Conservation (phyloP, 2,888 invertebrate genomes). For the Rhamphomyia laevipes region DNA sequence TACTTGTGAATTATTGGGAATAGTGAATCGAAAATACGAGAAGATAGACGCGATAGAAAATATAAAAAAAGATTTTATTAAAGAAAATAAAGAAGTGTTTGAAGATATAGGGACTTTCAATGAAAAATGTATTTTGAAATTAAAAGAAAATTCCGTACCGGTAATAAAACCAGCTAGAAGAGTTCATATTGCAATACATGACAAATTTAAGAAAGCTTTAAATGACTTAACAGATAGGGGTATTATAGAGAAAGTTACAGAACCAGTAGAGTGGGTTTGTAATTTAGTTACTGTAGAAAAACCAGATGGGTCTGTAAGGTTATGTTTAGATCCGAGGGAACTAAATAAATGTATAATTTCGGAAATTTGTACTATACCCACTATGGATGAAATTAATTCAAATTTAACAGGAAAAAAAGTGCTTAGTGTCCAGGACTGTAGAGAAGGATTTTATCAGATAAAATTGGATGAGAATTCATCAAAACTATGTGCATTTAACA, state of each 20-base stretch:
- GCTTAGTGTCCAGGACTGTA: background rate
- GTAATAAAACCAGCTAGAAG: background rate
- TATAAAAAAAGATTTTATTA: too few relatives aligned
- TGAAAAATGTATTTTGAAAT: too few relatives aligned
- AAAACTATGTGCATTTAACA: constrained; percentile 12
- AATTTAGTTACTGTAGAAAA: background rate
- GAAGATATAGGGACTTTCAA: too few relatives aligned
- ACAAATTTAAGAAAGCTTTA: background rate
- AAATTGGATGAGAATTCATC: background rate
- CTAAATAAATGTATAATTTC: too few relatives aligned
- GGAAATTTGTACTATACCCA: too few relatives aligned
- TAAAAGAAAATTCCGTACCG: too few relatives aligned
- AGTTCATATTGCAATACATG: background rate
- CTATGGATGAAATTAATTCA: too few relatives aligned
- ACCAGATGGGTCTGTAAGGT: background rate
- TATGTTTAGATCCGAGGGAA: background rate
- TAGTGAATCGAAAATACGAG: background rate
- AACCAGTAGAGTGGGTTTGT: background rate
- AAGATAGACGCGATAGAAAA: background rate
- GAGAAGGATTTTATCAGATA: background rate
- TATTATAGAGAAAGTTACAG: background rate
- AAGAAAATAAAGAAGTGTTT: too few relatives aligned
- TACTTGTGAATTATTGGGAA: background rate
- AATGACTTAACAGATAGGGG: background rate
- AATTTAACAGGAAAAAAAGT: too few relatives aligned